Evolutionary conservation across 2,113 vertebrate species (phyloP).

Genomic region (Pedionomus torquatus): DNA sequence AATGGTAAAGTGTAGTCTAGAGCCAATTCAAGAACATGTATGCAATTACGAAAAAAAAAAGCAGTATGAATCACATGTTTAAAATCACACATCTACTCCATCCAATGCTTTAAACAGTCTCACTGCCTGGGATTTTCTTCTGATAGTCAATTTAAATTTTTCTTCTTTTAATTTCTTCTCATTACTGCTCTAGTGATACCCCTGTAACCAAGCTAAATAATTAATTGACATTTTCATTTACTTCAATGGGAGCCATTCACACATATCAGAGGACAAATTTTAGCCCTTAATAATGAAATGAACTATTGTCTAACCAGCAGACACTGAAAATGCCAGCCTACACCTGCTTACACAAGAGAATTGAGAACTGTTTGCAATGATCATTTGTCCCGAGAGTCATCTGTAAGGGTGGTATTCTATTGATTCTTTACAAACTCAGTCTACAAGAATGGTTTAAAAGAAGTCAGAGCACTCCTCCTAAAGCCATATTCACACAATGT

Average conservation of each 20-base stretch:
- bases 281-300: conserved; percentile 40
- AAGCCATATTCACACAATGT: background rate
- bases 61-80: background rate
- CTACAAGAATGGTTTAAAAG: background rate
- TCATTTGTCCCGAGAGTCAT: conserved; percentile 1
- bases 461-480: background rate
- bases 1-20: background rate
- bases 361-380: conserved; percentile 17
- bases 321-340: background rate
- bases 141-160: conserved; percentile 27
- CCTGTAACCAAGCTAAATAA: conserved; percentile 48
- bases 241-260: conserved; percentile 31
- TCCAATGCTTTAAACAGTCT: background rate
- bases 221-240: conserved; percentile 53
- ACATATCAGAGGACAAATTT: conserved; percentile 55
- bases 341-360: conserved; percentile 3
- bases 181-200: conserved; percentile 26
- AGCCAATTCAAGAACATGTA: background rate
- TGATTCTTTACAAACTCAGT: background rate
- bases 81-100: background rate
- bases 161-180: conserved; percentile 52
- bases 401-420: background rate
- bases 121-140: conserved; percentile 22
- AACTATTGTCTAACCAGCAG: conserved; percentile 10
- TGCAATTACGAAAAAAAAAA: background rate